Conservation (phyloP, 2,888 invertebrate genomes). For the Nemurella pictetii region DNA sequence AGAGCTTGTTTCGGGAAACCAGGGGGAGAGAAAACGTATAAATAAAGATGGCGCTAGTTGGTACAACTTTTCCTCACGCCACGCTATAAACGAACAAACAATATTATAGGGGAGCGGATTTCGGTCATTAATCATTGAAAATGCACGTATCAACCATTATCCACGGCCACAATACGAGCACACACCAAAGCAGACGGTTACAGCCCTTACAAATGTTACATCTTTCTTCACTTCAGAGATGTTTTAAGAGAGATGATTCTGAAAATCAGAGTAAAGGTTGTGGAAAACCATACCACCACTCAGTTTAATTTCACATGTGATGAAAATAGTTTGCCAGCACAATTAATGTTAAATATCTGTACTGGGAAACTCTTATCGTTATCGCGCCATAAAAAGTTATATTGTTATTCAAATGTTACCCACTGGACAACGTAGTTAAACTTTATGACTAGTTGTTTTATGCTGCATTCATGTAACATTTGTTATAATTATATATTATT, state of each 20-base stretch:
- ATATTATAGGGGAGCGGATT: not conserved
- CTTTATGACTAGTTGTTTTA: not conserved
- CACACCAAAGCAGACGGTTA: not conserved
- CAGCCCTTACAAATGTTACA: not conserved
- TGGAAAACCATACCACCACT: not conserved
- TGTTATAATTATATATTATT: not conserved
- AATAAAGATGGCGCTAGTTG: not conserved
- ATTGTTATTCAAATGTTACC: not conserved
- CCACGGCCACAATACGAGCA: conserved; percentile 4
- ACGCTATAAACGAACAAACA: not conserved
- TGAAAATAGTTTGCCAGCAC: not conserved
- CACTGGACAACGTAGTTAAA: not conserved
- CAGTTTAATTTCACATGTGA: not conserved
- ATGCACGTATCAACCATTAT: conserved; percentile 19
- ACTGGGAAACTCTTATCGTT: not conserved
- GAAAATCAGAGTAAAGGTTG: not conserved
- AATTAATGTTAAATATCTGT: not conserved
- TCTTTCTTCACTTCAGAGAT: not conserved
- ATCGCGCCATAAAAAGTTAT: not conserved
- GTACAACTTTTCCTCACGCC: not conserved
- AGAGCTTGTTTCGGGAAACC: not conserved
- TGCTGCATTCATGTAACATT: not conserved
- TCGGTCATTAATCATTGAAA: conserved; percentile 17
- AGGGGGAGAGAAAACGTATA: not conserved
- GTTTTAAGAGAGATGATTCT: not conserved